Evolutionary conservation across 2,888 invertebrate genomes (phyloP).

Genomic region (Caenorhabditis sp.): DNA sequence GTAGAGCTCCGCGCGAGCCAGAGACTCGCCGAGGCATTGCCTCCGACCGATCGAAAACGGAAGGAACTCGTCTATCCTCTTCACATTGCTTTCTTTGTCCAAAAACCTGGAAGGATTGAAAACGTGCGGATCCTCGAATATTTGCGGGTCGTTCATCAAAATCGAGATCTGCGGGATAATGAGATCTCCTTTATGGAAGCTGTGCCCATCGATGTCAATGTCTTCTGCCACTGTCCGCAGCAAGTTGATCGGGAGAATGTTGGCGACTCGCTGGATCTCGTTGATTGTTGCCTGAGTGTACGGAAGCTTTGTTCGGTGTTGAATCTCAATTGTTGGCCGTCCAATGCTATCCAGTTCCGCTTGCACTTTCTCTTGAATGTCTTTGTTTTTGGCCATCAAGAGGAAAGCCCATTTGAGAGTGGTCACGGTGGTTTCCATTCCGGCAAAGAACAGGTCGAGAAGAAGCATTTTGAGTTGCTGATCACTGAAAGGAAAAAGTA

Average conservation of each 20-base stretch:
- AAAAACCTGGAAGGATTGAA: conserved; percentile 79
- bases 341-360: conserved; percentile 67
- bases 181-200: conserved; percentile 73
- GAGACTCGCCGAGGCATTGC: conserved; percentile 76
- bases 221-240: conserved; percentile 72
- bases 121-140: conserved; percentile 73
- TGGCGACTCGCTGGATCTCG: conserved; percentile 79
- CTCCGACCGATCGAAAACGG: conserved; percentile 77
- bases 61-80: conserved; percentile 71
- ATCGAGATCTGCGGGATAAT: conserved; percentile 78
- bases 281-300: conserved; percentile 75
- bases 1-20: conserved; percentile 76
- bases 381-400: conserved; percentile 62
- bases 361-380: conserved; percentile 63
- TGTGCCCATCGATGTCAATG: conserved; percentile 73
- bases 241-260: conserved; percentile 79
- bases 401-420: conserved; percentile 78
- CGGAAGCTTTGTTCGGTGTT: conserved; percentile 67
- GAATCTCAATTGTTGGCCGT: conserved; percentile 57
- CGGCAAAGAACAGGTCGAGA: conserved; percentile 78
- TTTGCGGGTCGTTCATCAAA: conserved; percentile 71
- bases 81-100: conserved; percentile 68
- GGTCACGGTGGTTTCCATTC: conserved; percentile 78
- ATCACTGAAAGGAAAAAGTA: conserved; percentile 65
- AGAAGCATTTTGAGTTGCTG: conserved; percentile 77